Conservation (phyloP, 2,113 vertebrate species). For the Ptilonorhynchus violaceus region DNA sequence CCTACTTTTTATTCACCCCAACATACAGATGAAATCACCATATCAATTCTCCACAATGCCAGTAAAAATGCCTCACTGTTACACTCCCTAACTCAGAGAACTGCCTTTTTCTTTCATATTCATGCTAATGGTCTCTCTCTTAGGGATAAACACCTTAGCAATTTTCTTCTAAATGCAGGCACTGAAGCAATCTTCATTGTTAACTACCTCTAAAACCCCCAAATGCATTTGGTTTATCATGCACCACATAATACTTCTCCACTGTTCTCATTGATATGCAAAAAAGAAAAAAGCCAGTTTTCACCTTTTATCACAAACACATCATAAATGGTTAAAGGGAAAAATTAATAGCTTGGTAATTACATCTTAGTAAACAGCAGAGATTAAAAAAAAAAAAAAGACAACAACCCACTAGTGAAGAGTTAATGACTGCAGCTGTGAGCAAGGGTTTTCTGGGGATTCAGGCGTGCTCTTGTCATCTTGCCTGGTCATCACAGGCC, state of each 20-base stretch:
- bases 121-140: constrained; percentile 25
- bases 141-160: constrained; percentile 31
- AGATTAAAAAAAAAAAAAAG: neutral
- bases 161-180: constrained; percentile 48
- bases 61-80: neutral
- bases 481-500: neutral
- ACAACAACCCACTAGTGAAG: neutral
- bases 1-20: neutral
- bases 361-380: constrained; percentile 46
- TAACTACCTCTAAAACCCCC: constrained; percentile 21
- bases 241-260: neutral
- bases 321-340: constrained; percentile 26
- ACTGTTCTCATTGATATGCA: neutral
- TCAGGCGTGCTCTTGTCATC: neutral
- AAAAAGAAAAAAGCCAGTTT: constrained; percentile 7
- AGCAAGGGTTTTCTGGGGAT: neutral
- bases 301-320: constrained; percentile 43
- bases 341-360: constrained; percentile 19
- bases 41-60: neutral
- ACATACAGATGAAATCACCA: neutral
- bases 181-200: constrained; percentile 31
- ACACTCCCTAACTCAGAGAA: neutral
- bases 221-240: neutral
- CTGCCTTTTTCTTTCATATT: constrained; percentile 31
- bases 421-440: neutral